Evolutionary conservation across 2,797 vertebrate species (phyloP).

Genomic region (Loriculus beryllinus): DNA sequence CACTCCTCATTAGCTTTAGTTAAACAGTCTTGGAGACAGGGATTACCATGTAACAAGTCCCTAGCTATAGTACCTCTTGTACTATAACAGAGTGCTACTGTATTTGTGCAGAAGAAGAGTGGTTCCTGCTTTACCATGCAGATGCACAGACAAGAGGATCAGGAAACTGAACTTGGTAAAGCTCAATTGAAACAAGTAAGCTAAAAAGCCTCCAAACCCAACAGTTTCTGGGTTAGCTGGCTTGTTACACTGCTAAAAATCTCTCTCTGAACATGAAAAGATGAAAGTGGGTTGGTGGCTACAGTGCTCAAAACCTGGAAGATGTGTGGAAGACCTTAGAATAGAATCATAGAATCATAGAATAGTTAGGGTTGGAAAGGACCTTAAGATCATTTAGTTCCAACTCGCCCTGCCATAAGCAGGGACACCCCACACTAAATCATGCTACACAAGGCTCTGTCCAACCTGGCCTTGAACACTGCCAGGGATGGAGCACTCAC

Average conservation of each 20-base stretch:
- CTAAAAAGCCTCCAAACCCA: not conserved
- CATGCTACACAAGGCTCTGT: too few species aligned
- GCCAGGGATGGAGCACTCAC: too few species aligned
- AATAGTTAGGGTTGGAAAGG: too few species aligned
- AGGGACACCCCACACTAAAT: too few species aligned
- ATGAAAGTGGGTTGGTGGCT: not conserved
- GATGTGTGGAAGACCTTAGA: not conserved
- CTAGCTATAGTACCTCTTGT: not conserved
- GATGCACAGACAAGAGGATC: rapidly evolving
- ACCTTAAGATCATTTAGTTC: too few species aligned
- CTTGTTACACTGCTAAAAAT: not conserved
- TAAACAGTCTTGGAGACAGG: not conserved
- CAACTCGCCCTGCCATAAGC: too few species aligned
- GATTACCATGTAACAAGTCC: not conserved
- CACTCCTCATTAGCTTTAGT: not conserved
- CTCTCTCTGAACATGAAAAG: not conserved
- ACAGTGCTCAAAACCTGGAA: not conserved
- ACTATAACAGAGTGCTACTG: not conserved
- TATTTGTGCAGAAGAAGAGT: not conserved
- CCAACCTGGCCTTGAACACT: too few species aligned
- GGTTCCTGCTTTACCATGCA: not conserved
- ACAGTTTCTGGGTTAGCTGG: not conserved
- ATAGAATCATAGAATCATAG: too few species aligned
- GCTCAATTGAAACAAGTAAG: not conserved
- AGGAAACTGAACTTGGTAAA: not conserved